Evolutionary conservation across 2,888 invertebrate genomes (phyloP), one percentile per base, ranked within the genome.

Genomic region (Trichopria drosophilae): DNA sequence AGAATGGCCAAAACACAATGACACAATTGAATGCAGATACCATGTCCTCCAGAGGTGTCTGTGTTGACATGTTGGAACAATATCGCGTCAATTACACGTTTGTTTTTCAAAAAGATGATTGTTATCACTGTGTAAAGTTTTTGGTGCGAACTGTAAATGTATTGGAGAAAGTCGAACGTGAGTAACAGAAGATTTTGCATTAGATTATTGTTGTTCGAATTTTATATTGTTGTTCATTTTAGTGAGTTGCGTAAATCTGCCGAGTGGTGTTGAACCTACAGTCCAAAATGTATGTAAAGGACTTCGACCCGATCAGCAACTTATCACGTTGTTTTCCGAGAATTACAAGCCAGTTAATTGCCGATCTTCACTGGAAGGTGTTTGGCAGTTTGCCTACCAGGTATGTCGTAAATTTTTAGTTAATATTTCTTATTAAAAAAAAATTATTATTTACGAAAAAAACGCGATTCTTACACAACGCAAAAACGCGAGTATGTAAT

Each of bases 341-440:
- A 93, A 93, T 77, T 89, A 87, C 75, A 85, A 90, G 1, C 92
- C 93, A 26, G 84, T 93, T 2, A 94, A 94, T 76, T 95, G 94
- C 67, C 82, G 94, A 52, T 93, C 94, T 3, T 92, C 93, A 5
- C 77, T 95, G 28, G 94, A 95, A 81, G 94, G 94, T 47, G 93
- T 94, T n/a, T 95, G 93, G 93, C 92, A 92, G 65, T 95, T 95
- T 80, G 88, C 90, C 1, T 92, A 91, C 73, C 90, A 90, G 76
- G 82, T 79, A 64, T 58, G 50, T 53, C 53, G 36, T 48, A 5
- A 15, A 31, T 9, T 20, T 24, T 22, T 1, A 32, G 6, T 34
- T 34, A 42, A 7, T 42, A 29, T 16, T 6, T 36, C 12, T 22
- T 44, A 16, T 19, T 4, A 34, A 6, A 39, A 32, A 34, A 16